Evolutionary conservation across 2,888 invertebrate species (phyloP), one percentile per base, ranked within the genome.

Genomic region (Arrhopalites spinosus): DNA sequence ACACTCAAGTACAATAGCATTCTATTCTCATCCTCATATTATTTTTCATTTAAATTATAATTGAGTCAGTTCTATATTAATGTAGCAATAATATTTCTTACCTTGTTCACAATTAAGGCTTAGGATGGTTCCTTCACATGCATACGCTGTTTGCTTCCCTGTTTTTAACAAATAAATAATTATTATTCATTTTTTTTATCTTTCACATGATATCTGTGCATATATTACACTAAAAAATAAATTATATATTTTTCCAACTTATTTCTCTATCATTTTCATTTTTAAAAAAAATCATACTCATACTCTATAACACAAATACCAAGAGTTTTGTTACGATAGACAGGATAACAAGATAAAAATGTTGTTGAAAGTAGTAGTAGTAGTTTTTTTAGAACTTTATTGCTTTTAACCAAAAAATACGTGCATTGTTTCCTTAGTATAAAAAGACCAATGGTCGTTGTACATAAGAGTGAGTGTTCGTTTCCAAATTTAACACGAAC

Each of bases 81-180:
- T 45, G 15, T 45, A 45, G 45, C 7, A 45, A 45, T 45, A 45
- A 15, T 45, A 45, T 45, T 56, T 56, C 84, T 93, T 92, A n/a
- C 93, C 94, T 82, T 92, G 92, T 78, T 91, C 90, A 87, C 96
- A 97, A 85, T 93, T 92, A 83, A 97, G 93, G 86, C 91, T 91
- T 84, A 97, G 88, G 79, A 91, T 92, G 86, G 94, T 94, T 81
- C 95, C 94, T 88, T 97, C 96, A 86, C 96, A 97, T 78, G 95
- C 96, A 87, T 95, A 96, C 78, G 93, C 94, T 78, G 95, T 95
- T 86, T 93, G 93, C 87, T 95, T 95, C 86, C 93, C 90, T 83
- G 91, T n/a, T n/a, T n/a, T 85, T 84, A 84, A 82, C 79, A 80
- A 81, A 68, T 43, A 69, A 23, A 50, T 36, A 11, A 36, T 7